Conservation (phyloP, 2,888 invertebrate species). For the Drosophila paucipuncta region DNA sequence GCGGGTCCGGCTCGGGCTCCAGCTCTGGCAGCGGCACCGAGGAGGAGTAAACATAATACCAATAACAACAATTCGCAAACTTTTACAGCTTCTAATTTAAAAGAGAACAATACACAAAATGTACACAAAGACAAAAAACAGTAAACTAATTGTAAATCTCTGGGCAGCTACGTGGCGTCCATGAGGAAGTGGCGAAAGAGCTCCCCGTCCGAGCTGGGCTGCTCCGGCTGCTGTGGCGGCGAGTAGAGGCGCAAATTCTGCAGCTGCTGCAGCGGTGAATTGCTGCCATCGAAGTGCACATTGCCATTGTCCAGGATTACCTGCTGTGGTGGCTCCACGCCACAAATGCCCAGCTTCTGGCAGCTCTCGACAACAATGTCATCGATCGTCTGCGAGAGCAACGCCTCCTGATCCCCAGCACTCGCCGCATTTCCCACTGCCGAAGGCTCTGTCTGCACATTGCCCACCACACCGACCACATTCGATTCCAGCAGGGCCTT, state of each 20-base stretch:
- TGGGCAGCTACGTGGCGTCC: conserved; percentile 61
- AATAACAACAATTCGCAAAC: conserved; percentile 18
- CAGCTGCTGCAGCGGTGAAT: conserved; percentile 89
- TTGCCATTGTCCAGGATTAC: conserved; percentile 84
- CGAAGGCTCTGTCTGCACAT: conserved; percentile 82
- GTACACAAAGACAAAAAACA: conserved; percentile 30
- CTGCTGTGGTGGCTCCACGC: conserved; percentile 40
- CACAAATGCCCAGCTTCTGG: conserved; percentile 83
- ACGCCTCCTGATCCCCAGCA: conserved; percentile 72
- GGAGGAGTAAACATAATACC: conserved; percentile 50
- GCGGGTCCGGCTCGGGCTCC: conserved; percentile 79
- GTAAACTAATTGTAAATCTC: conserved; percentile 3
- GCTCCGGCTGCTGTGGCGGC: conserved; percentile 74
- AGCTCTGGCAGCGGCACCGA: conserved; percentile 85
- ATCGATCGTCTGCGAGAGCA: conserved; percentile 83
- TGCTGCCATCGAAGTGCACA: conserved; percentile 83
- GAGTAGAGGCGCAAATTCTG: conserved; percentile 88
- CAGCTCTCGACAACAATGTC: conserved; percentile 85
- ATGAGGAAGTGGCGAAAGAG: conserved; percentile 70
- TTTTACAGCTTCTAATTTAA: conserved; percentile 30
- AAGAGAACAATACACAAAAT: conserved; percentile 32
- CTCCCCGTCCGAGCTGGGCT: conserved; percentile 64
- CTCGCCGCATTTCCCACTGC: conserved; percentile 84
- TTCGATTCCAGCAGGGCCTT: conserved; percentile 78
- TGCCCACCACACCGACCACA: conserved; percentile 23